Evolutionary conservation across 2,888 invertebrate genomes (phyloP).

Genomic region (Chrysotoxum bicinctum): DNA sequence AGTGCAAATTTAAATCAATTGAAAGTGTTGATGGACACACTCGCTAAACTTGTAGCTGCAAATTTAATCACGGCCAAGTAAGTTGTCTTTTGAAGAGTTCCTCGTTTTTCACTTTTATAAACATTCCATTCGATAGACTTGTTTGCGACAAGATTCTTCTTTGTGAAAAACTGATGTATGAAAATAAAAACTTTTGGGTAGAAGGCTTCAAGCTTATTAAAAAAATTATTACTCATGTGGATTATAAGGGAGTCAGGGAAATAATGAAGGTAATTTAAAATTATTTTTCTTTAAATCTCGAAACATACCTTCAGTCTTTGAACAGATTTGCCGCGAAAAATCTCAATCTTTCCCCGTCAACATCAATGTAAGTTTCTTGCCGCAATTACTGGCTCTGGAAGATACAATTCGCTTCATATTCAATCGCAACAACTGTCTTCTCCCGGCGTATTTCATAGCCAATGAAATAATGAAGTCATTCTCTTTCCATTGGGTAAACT

Average conservation of each 20-base stretch:
- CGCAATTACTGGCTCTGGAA: conserved; percentile 91
- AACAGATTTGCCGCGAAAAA: conserved; percentile 92
- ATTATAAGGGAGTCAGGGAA: conserved; percentile 97
- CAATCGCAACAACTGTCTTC: conserved; percentile 93
- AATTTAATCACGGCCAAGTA: conserved; percentile 90
- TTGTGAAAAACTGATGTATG: conserved; percentile 91
- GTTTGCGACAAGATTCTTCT: conserved; percentile 93
- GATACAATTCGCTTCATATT: conserved; percentile 94
- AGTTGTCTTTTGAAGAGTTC: conserved; percentile 38
- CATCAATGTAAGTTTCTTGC: conserved; percentile 90
- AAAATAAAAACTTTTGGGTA: conserved; percentile 94
- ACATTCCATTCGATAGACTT: conserved; percentile 82
- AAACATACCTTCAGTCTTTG: conserved; percentile 54
- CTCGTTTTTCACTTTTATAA: background rate
- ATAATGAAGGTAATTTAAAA: conserved; percentile 96
- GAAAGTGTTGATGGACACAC: conserved; percentile 88
- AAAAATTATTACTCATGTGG: conserved; percentile 93
- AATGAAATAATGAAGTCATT: conserved; percentile 93
- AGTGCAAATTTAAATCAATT: conserved; percentile 89
- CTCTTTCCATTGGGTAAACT: conserved; percentile 91
- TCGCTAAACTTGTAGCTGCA: conserved; percentile 89
- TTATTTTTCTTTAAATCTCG: no score
- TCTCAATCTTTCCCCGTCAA: conserved; percentile 90
- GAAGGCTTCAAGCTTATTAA: conserved; percentile 92
- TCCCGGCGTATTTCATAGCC: conserved; percentile 97